Conservation (phyloP, 2,888 invertebrate species). For the Carabus problematicus region DNA sequence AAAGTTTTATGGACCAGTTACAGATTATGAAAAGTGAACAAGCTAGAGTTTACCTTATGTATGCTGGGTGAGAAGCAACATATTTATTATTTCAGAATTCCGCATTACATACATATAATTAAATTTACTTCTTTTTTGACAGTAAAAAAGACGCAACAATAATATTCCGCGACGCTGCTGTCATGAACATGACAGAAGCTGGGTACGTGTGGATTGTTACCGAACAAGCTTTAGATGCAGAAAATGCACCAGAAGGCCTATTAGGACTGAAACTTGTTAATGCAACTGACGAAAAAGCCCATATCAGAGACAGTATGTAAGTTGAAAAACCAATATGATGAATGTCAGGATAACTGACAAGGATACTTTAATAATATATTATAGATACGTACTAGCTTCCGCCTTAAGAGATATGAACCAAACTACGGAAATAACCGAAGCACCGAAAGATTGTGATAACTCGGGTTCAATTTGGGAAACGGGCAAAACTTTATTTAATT, state of each 20-base stretch:
- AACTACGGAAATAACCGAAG: constrained; percentile 84
- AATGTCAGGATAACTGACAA: background rate
- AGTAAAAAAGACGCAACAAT: constrained; percentile 90
- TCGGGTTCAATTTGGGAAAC: constrained; percentile 92
- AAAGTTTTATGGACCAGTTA: constrained; percentile 82
- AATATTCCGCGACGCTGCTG: constrained; percentile 88
- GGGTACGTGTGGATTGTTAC: constrained; percentile 98
- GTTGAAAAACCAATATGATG: constrained; percentile 49
- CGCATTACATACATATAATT: no score
- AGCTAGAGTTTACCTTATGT: constrained; percentile 90
- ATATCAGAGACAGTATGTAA: constrained; percentile 91
- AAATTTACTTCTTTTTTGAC: constrained; percentile 47
- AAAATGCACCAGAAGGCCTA: constrained; percentile 88
- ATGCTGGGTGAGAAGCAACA: constrained; percentile 76
- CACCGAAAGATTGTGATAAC: constrained; percentile 89
- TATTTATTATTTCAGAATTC: no score
- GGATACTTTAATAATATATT: constrained; percentile 48
- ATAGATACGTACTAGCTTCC: constrained; percentile 85
- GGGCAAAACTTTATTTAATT: constrained; percentile 79
- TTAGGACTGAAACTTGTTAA: constrained; percentile 88
- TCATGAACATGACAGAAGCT: constrained; percentile 86
- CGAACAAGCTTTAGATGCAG: constrained; percentile 89
- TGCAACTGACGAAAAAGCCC: constrained; percentile 90
- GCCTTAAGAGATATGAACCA: constrained; percentile 87
- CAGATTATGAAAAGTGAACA: constrained; percentile 83